Percentiles rank a stretch among this genome's conserved stretches.
Conservation (phyloP, 1,140 invertebrate genomes). For the Camponotus floridanus region DNA sequence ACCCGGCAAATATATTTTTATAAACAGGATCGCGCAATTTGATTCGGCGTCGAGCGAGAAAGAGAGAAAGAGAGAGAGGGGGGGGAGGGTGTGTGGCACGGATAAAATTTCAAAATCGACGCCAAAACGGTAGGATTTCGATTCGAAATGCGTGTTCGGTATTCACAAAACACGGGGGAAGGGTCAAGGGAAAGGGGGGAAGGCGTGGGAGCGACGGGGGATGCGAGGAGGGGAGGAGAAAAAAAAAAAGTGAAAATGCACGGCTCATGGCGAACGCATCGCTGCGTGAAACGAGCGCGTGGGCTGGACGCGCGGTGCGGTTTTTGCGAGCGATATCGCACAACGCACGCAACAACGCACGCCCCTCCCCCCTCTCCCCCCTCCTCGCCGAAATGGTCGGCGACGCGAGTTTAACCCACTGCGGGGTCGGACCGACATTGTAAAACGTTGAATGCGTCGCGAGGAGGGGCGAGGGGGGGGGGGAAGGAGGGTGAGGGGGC, state of each 20-base stretch:
- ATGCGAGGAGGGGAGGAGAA: background rate
- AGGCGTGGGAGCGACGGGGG: background rate
- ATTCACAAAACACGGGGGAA: background rate
- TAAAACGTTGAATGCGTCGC: constrained; percentile 43
- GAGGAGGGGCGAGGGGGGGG: too few species aligned
- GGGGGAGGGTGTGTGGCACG: too few species aligned
- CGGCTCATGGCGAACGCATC: constrained; percentile 41
- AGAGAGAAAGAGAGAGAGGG: too few species aligned
- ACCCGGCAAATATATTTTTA: too few species aligned
- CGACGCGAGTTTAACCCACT: constrained; percentile 52
- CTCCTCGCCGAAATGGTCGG: constrained; percentile 15
- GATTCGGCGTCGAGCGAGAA: too few species aligned
- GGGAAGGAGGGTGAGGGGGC: too few species aligned
- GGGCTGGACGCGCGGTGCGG: constrained; percentile 15
- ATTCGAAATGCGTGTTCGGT: constrained; percentile 30
- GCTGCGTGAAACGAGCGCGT: constrained; percentile 36
- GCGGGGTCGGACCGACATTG: constrained; percentile 27
- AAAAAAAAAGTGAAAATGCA: constrained; percentile 7
- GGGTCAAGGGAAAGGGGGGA: too few species aligned
- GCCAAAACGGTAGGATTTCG: background rate
- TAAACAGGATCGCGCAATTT: too few species aligned
- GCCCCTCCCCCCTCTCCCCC: background rate
- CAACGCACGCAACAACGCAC: background rate
- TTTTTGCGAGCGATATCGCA: constrained; percentile 50
- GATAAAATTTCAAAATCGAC: background rate